Evolutionary conservation across 2,797 vertebrate species (phyloP).

Genomic region (Cirrhinus molitorella): DNA sequence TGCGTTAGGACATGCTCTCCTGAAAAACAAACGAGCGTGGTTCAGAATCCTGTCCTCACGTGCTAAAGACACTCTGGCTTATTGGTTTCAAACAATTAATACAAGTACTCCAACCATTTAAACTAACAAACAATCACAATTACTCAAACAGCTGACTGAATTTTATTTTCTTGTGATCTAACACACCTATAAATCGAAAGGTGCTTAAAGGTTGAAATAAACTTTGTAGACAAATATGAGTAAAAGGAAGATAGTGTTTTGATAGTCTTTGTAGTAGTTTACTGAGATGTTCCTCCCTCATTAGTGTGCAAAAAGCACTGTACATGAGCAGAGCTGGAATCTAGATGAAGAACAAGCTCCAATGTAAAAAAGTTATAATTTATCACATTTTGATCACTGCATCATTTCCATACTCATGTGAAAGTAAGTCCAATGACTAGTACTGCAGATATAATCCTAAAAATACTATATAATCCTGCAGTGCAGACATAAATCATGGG

Average conservation of each 20-base stretch:
- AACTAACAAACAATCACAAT: not conserved
- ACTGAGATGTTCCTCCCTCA: not conserved
- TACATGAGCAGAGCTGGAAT: too few relatives aligned
- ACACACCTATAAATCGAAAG: not conserved
- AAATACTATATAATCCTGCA: not conserved
- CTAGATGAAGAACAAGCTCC: too few relatives aligned
- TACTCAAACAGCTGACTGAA: not conserved
- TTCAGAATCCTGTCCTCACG: not conserved
- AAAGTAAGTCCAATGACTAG: not conserved
- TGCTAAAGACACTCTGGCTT: too few relatives aligned
- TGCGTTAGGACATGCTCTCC: constrained; percentile 30
- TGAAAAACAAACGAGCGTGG: not conserved
- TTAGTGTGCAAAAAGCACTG: not conserved
- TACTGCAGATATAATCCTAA: not conserved
- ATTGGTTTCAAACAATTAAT: too few relatives aligned
- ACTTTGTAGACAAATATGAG: not conserved
- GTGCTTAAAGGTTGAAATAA: not conserved
- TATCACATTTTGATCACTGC: not conserved
- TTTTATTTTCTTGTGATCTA: not conserved
- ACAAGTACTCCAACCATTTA: not conserved
- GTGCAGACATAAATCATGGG: not conserved
- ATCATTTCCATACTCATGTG: not conserved
- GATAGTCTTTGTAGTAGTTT: too few relatives aligned
- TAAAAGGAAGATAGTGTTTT: too few relatives aligned
- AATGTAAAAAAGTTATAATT: too few relatives aligned